These are phyloP conservation scores for Neocrepidodera transversa DNA, from an alignment of 2,888 invertebrate genomes.

Conservation along the genomic window DNA sequence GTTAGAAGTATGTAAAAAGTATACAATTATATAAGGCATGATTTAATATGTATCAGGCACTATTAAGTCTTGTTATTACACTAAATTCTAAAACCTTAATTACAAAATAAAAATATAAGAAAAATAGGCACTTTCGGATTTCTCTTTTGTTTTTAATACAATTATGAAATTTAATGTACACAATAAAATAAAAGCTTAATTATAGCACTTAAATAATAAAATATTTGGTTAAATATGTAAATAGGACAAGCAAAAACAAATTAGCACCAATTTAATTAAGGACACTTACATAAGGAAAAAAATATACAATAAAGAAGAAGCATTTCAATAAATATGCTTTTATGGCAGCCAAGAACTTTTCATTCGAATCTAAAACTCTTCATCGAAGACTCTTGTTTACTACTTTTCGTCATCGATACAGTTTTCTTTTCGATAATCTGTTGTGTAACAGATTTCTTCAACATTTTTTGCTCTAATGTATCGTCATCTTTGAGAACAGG, in stretches of 20 bases:
- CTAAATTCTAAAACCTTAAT: slow-evolving; percentile 24
- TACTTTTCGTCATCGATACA: slow-evolving; percentile 67
- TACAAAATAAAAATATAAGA: slow-evolving; percentile 21
- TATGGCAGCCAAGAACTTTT: slow-evolving; percentile 26
- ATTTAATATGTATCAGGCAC: slow-evolving; percentile 38
- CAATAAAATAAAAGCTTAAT: slow-evolving; percentile 41
- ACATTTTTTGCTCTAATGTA: slow-evolving; percentile 69
- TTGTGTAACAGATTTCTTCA: slow-evolving; percentile 73
- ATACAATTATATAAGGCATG: slow-evolving; percentile 36
- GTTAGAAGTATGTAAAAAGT: slow-evolving; percentile 27
- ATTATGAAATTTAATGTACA: slow-evolving; percentile 28
- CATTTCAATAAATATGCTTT: slow-evolving; percentile 7
- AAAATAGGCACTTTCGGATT: slow-evolving; percentile 30
- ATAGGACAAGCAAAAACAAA: slow-evolving; percentile 39
- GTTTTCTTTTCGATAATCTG: slow-evolving; percentile 74
- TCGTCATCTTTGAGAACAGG: slow-evolving; percentile 62
- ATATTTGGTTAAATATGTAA: slow-evolving; percentile 50
- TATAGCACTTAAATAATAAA: slow-evolving; percentile 45
- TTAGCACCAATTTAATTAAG: slow-evolving; percentile 52
- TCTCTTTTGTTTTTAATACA: slow-evolving; percentile 27
- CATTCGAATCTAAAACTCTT: slow-evolving; percentile 59
- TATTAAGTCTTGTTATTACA: slow-evolving; percentile 37
- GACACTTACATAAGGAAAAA: slow-evolving; percentile 44
- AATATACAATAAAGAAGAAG: slow-evolving; percentile 25
- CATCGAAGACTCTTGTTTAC: slow-evolving; percentile 58